Conservation (phyloP, 1,140 invertebrate genomes). For the Formica exsecta region DNA sequence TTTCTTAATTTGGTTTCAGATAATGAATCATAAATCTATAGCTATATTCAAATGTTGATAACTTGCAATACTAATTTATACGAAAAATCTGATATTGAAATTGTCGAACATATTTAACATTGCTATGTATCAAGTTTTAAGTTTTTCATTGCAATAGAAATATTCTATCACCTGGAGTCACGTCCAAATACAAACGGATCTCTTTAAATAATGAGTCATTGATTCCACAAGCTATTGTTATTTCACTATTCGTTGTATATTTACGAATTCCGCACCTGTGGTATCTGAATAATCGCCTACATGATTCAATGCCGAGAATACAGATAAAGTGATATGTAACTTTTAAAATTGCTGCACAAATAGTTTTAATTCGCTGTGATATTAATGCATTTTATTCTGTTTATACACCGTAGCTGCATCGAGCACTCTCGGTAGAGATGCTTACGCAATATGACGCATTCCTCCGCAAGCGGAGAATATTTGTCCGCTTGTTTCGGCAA, state of each 20-base stretch:
- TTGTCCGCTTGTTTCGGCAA: not conserved
- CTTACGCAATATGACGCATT: slow-evolving; percentile 49
- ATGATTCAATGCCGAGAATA: not conserved
- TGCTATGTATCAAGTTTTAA: not conserved
- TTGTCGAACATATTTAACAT: not conserved
- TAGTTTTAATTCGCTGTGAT: not conserved
- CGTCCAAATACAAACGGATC: no score
- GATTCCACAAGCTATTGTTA: not conserved
- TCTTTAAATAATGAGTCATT: not conserved
- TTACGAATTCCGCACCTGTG: not conserved
- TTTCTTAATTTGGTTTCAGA: not conserved
- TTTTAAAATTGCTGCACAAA: not conserved
- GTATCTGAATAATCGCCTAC: not conserved
- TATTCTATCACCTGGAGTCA: not conserved
- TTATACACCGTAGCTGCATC: not conserved
- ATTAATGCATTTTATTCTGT: not conserved
- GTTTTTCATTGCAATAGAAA: not conserved
- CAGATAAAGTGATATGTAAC: not conserved
- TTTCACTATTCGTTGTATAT: not conserved
- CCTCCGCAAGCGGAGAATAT: not conserved
- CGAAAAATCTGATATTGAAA: not conserved
- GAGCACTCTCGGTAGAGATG: no score
- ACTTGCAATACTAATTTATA: no score
- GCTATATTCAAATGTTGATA: not conserved
- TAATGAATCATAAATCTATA: not conserved